Conservation (phyloP, 1,140 invertebrate species). For the Brachionus asplanchnoidis region DNA sequence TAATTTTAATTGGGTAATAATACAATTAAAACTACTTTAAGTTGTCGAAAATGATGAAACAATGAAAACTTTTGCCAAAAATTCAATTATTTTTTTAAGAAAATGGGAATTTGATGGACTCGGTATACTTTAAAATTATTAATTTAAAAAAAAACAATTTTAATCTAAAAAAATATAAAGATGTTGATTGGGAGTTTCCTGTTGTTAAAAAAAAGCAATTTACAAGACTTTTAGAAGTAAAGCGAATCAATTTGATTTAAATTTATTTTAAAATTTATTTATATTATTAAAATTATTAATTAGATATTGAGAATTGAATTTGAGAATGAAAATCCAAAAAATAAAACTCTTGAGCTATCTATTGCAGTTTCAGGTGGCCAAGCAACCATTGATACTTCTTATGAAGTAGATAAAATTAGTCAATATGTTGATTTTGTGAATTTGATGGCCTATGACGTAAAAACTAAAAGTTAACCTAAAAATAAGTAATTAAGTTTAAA, state of each 20-base stretch:
- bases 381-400: constrained; percentile 59
- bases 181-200: constrained; percentile 50
- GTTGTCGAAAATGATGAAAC: constrained; percentile 66
- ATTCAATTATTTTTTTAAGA: constrained; percentile 49
- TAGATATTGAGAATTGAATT: constrained; percentile 44
- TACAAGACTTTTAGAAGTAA: constrained; percentile 43
- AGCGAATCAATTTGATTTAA: neutral
- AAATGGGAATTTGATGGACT: constrained; percentile 56
- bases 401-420: constrained; percentile 72
- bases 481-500: neutral
- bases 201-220: constrained; percentile 43
- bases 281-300: neutral
- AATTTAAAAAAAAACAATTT: neutral
- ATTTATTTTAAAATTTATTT: no score
- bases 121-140: neutral
- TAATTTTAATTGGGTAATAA: neutral
- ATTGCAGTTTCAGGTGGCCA: constrained; percentile 46
- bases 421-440: constrained; percentile 90
- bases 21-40: constrained; percentile 60
- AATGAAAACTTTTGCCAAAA: constrained; percentile 14
- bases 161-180: constrained; percentile 43
- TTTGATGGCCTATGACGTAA: constrained; percentile 75
- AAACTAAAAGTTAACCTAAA: neutral
- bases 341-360: constrained; percentile 65
- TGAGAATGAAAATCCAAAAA: constrained; percentile 57